Conservation (phyloP, 2,797 vertebrate species). For the Threskiornis aethiopicus region DNA sequence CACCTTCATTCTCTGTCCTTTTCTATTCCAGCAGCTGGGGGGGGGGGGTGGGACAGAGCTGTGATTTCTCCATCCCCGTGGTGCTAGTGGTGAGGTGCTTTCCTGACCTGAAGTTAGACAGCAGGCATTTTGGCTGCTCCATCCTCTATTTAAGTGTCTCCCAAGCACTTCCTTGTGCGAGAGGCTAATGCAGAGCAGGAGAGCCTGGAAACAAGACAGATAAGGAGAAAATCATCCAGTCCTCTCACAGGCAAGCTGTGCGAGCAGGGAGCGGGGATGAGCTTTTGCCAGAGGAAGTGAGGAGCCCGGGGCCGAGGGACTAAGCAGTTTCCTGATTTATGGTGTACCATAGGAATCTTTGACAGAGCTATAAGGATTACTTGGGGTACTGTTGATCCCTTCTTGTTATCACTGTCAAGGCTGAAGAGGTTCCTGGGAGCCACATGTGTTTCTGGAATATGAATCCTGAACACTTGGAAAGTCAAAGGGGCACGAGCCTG, state of each 20-base stretch:
- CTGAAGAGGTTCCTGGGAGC: background rate
- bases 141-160: background rate
- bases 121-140: accelerated
- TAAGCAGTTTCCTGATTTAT: background rate
- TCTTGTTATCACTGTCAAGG: background rate
- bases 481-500: background rate
- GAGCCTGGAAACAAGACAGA: background rate
- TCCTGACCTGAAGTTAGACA: background rate
- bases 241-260: background rate
- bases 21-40: background rate
- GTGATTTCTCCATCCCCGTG: accelerated
- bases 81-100: background rate
- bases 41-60: background rate
- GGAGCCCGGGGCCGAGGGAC: background rate
- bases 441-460: background rate
- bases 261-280: accelerated
- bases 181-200: background rate
- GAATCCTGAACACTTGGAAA: background rate
- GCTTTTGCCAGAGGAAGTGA: background rate
- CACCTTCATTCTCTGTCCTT: background rate
- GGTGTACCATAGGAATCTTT: background rate
- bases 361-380: background rate
- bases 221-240: background rate
- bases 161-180: background rate
- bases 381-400: background rate